These are phyloP conservation scores for Ariolimax columbianus DNA, from an alignment of 2,888 invertebrate genomes.

Conservation along the genomic window DNA sequence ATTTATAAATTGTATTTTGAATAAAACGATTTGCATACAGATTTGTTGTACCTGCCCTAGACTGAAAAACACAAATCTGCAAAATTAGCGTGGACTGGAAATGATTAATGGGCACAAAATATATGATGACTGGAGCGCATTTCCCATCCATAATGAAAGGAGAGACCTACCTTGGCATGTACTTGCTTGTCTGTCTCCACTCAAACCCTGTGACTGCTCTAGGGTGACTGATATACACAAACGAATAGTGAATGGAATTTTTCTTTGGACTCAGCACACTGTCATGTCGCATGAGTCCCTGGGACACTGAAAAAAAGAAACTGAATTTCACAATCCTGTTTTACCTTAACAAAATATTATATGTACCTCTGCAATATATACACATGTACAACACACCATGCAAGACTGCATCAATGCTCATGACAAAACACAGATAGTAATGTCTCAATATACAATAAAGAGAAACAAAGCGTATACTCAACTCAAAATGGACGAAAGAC, in stretches of 20 bases:
- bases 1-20: no score
- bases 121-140: not conserved
- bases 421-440: no score
- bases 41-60: no score
- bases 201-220: constrained; percentile 97
- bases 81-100: no score
- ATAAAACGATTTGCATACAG: no score
- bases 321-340: not conserved
- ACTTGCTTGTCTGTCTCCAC: constrained; percentile 99
- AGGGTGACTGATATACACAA: constrained; percentile 86
- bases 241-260: constrained; percentile 90
- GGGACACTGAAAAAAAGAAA: constrained; percentile 53
- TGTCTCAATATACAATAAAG: no score
- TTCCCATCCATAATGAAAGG: not conserved
- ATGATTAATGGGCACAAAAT: no score
- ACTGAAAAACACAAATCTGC: no score
- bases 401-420: no score
- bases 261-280: constrained; percentile 73
- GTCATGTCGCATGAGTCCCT: constrained; percentile 65
- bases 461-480: no score
- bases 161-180: constrained; percentile 93
- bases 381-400: no score
- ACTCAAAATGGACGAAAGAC: no score
- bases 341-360: not conserved
- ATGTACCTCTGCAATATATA: not conserved